Evolutionary conservation across 2,888 invertebrate genomes (phyloP).

Genomic region (Mesorhabditis sp.): DNA sequence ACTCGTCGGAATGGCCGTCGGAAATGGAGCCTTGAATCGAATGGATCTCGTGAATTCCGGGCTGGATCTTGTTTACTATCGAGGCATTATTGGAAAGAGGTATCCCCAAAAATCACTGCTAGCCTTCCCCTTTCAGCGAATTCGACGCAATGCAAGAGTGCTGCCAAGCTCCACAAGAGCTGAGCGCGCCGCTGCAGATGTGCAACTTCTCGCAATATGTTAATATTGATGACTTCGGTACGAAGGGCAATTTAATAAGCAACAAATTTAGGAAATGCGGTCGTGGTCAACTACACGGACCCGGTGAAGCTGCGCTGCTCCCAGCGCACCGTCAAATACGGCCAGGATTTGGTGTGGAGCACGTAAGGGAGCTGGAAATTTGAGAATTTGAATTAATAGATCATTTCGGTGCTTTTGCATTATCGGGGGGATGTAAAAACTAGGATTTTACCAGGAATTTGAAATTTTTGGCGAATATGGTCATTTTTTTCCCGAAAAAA

Average conservation of each 20-base stretch:
- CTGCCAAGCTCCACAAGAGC: constrained; percentile 21
- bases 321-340: constrained; percentile 14
- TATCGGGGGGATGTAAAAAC: too few relatives aligned
- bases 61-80: constrained; percentile 41
- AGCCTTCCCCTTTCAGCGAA: constrained; percentile 18
- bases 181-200: constrained; percentile 25
- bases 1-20: constrained; percentile 51
- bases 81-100: constrained; percentile 42
- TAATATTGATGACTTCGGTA: constrained; percentile 23
- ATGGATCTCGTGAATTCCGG: constrained; percentile 39
- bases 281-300: constrained; percentile 8
- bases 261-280: constrained; percentile 16
- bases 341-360: constrained; percentile 16
- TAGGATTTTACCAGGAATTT: too few relatives aligned
- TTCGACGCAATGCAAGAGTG: constrained; percentile 31
- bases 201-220: constrained; percentile 37
- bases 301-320: constrained; percentile 15
- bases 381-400: neutral
- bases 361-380: constrained; percentile 7
- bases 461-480: too few relatives aligned
- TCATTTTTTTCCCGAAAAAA: too few relatives aligned
- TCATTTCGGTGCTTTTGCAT: too few relatives aligned
- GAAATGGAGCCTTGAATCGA: constrained; percentile 50
- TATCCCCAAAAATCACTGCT: constrained; percentile 11
- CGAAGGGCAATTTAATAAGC: neutral